A percentile compares a stretch with the other conserved stretches of the same genome.
phyloP scores from a whole-genome alignment of 1,140 invertebrate genomes.

The Agrypnia vestita region DNA sequence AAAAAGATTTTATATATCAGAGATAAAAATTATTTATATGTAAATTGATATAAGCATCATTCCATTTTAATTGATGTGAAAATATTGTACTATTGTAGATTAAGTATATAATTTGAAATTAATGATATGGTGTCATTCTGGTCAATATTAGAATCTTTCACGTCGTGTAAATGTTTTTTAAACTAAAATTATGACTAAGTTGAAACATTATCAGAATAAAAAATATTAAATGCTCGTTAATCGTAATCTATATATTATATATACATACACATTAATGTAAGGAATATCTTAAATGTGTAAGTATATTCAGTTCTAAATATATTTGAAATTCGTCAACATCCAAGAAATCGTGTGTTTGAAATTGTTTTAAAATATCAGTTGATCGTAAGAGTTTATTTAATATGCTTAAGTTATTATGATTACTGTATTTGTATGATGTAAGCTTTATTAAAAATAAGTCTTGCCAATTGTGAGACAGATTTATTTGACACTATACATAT shows the following conservation, averaged over 20 bases:
- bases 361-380: neutral
- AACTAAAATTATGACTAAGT: neutral
- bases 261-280: neutral
- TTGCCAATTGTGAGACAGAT: conserved; percentile 25
- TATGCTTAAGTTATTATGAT: neutral
- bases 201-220: neutral
- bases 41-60: conserved; percentile 20
- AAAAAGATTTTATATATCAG: neutral
- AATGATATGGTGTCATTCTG: no score
- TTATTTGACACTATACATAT: neutral
- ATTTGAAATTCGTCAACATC: conserved; percentile 39
- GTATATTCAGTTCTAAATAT: conserved; percentile 4
- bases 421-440: conserved; percentile 1
- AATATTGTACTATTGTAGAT: neutral
- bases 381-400: neutral
- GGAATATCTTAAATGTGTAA: conserved; percentile 1
- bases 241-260: neutral
- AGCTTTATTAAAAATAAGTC: neutral
- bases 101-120: neutral
- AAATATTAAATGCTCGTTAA: neutral
- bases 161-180: neutral
- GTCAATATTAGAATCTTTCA: no score
- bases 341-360: neutral
- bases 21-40: conserved; percentile 28
- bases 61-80: conserved; percentile 24